These are phyloP conservation scores for Geopemphigus sp. DNA, from an alignment of 1,140 invertebrate species.

Conservation along the genomic window DNA sequence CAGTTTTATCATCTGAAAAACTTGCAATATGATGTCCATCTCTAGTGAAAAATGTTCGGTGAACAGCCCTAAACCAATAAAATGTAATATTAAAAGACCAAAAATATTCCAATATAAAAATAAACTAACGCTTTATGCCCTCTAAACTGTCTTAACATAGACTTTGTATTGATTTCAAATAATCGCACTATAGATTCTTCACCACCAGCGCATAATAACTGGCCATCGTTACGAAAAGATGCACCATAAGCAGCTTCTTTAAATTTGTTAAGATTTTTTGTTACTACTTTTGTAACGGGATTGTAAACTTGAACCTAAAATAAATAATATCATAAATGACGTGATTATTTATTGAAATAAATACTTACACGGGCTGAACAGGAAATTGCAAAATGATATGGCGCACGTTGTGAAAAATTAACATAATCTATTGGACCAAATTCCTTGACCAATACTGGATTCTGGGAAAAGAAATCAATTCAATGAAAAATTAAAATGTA, in stretches of 20 bases:
- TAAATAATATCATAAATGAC: neutral
- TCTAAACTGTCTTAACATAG: constrained; percentile 69
- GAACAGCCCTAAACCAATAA: constrained; percentile 64
- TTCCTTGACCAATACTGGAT: constrained; percentile 85
- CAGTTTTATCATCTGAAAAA: constrained; percentile 92
- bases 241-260: constrained; percentile 82
- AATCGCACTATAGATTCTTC: constrained; percentile 83
- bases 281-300: constrained; percentile 78
- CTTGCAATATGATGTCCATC: constrained; percentile 78
- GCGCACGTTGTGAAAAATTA: constrained; percentile 82
- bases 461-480: constrained; percentile 62
- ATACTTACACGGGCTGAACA: constrained; percentile 76
- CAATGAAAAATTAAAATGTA: neutral
- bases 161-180: constrained; percentile 81
- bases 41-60: constrained; percentile 78
- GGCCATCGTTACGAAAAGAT: constrained; percentile 81
- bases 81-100: neutral
- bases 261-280: constrained; percentile 83
- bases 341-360: neutral
- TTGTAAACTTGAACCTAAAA: constrained; percentile 80
- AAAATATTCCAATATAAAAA: neutral
- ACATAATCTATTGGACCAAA: constrained; percentile 87
- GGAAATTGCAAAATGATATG: constrained; percentile 85
- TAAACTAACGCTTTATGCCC: constrained; percentile 63
- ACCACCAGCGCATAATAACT: constrained; percentile 79